These are phyloP conservation scores for Perodicticus potto DNA, from an alignment of 2,797 vertebrate species.

Conservation along the genomic window DNA sequence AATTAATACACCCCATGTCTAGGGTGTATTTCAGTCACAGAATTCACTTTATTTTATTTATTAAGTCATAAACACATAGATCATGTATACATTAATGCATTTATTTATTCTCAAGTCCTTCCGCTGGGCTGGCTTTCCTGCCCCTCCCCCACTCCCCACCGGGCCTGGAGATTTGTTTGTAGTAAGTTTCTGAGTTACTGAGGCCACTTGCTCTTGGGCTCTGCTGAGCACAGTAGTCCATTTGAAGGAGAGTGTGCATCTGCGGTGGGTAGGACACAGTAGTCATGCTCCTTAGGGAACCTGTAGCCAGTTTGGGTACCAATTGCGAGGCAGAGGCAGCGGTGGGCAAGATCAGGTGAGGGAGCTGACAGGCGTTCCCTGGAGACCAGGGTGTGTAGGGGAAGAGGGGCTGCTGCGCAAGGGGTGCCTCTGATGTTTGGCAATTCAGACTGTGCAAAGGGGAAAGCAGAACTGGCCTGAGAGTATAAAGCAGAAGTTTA, in stretches of 20 bases:
- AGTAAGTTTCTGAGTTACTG: not conserved
- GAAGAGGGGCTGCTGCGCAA: not conserved
- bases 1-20: too few species aligned
- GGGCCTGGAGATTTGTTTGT: not conserved
- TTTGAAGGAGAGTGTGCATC: not conserved
- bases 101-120: not conserved
- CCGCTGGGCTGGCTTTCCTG: not conserved
- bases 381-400: not conserved
- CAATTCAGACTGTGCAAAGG: not conserved
- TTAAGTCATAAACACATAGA: too few species aligned
- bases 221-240: not conserved
- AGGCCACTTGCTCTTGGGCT: rapidly evolving
- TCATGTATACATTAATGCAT: too few species aligned
- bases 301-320: not conserved
- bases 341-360: not conserved
- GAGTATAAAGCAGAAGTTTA: not conserved
- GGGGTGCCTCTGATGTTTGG: not conserved
- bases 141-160: not conserved
- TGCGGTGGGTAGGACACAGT: not conserved
- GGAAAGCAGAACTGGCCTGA: constrained; percentile 1
- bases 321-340: not conserved
- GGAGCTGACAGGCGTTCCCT: rapidly evolving
- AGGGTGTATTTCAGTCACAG: not conserved
- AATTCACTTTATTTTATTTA: not conserved
- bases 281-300: rapidly evolving